These are phyloP conservation scores for Chlorops oryzae DNA, from an alignment of 1,140 invertebrate species.

Conservation along the genomic window DNA sequence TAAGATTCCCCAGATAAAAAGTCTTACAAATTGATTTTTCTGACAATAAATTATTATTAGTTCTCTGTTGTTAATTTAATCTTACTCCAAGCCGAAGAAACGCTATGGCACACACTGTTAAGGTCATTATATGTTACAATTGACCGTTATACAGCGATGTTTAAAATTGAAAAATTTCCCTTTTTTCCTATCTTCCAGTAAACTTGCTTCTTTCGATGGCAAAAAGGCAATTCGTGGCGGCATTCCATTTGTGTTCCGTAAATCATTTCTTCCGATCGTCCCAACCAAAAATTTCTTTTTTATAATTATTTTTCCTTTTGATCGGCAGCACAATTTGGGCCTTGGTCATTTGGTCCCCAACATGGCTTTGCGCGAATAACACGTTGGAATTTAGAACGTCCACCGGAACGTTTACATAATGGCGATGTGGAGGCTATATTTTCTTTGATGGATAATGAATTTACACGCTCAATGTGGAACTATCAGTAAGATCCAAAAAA, in stretches of 20 bases:
- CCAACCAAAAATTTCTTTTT: slow-evolving; percentile 15
- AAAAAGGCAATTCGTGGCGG: slow-evolving; percentile 91
- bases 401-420: slow-evolving; percentile 75
- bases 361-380: slow-evolving; percentile 91
- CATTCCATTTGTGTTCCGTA: slow-evolving; percentile 94
- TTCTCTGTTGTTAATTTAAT: too few relatives aligned
- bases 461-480: slow-evolving; percentile 90
- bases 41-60: too few relatives aligned
- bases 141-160: too few relatives aligned
- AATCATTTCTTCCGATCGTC: slow-evolving; percentile 48
- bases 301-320: slow-evolving; percentile 7
- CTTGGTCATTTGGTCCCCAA: slow-evolving; percentile 86
- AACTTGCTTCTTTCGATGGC: slow-evolving; percentile 90
- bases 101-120: too few relatives aligned
- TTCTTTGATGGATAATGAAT: slow-evolving; percentile 85
- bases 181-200: slow-evolving; percentile 66
- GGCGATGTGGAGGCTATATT: slow-evolving; percentile 89
- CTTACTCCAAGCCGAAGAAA: too few relatives aligned
- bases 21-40: too few relatives aligned
- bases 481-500: slow-evolving; percentile 60
- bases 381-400: slow-evolving; percentile 83
- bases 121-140: too few relatives aligned
- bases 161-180: slow-evolving; percentile 31
- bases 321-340: slow-evolving; percentile 80
- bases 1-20: too few relatives aligned